Base-by-base conservation (phyloP, 2,888 invertebrate genomes). In the Pristionchus entomophagus region DNA sequence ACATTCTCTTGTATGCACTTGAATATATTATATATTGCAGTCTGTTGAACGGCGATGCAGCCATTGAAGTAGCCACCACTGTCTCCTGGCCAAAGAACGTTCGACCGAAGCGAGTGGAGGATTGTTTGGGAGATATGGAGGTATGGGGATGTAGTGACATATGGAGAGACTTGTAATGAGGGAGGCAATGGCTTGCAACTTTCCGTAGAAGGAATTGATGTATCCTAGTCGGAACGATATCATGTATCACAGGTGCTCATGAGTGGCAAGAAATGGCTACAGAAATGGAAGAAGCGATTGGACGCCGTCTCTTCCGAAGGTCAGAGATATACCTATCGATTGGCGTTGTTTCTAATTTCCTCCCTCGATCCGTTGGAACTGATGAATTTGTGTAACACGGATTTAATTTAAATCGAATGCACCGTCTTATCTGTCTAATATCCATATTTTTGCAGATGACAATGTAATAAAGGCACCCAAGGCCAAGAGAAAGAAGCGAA, bases 131-230 rank as follows among this genome's bases (percentile, higher is more conserved):
- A 45, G 45, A 45, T 45, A 14, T 10, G 45, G 45, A 45, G 45
- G 45, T 45, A 14, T 14, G 45, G 45, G 8, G 22, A 10, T 29
- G 69, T 69, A 19, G 6, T 69, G 19, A 5, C 10, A 14, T 45
- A 10, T 45, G 45, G 65, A 89, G 90, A 14, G 96, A 51, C 19
- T 51, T 51, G 14, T 51, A 51, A n/a, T 56, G 26, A 22, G 56
- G 59, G 26, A 26, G 59, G 26, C n/a, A 2, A 56, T n/a, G n/a
- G 56, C n/a, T 8, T 32, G 12, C 32, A 45, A 14, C 8, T 45
- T 45, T 10, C 45, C 45, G 45, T 45, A 45, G 49, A 8, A 49
- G 49, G 8, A 8, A 22, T n/a, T 59, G 14, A n/a, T 59, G n/a
- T 10, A 22, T 59, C 22, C 8, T 45, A 10, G 45, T 45, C 8